phyloP scores from a whole-genome alignment of 2,113 vertebrate genomes.

The Dermatemys mawii region DNA sequence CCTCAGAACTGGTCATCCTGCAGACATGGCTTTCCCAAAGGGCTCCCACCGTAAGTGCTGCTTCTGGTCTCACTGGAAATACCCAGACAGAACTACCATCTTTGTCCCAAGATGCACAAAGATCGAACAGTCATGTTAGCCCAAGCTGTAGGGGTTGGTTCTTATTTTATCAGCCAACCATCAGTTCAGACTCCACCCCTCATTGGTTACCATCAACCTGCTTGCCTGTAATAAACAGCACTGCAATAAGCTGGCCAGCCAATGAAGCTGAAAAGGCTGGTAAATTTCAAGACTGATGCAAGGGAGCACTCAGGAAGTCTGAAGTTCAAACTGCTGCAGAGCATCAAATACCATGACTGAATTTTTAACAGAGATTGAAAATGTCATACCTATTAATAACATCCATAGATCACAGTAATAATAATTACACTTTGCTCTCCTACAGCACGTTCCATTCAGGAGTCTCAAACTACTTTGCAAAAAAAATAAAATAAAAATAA shows the following conservation, averaged over 20 bases:
- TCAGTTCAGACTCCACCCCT: background rate
- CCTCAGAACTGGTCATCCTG: background rate
- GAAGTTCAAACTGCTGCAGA: background rate
- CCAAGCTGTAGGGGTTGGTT: background rate
- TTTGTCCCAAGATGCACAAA: background rate
- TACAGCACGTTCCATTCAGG: background rate
- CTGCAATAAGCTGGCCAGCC: background rate
- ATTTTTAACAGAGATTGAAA: background rate
- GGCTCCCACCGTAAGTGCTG: background rate
- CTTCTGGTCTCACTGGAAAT: background rate
- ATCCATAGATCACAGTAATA: background rate
- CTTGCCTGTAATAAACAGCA: background rate
- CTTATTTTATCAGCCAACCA: background rate
- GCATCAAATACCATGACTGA: background rate
- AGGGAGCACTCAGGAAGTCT: background rate
- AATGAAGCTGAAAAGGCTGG: background rate
- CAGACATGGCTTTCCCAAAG: background rate
- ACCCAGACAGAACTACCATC: background rate
- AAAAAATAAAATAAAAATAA: background rate
- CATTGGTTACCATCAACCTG: background rate
- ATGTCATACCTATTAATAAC: background rate
- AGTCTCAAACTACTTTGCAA: constrained; percentile 21
- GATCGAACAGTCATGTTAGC: background rate
- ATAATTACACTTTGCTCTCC: constrained; percentile 26
- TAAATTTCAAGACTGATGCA: background rate